Percentiles rank a stretch among this genome's conserved stretches.
Conservation (phyloP, 2,113 vertebrate species). For the Gallinago undulata region DNA sequence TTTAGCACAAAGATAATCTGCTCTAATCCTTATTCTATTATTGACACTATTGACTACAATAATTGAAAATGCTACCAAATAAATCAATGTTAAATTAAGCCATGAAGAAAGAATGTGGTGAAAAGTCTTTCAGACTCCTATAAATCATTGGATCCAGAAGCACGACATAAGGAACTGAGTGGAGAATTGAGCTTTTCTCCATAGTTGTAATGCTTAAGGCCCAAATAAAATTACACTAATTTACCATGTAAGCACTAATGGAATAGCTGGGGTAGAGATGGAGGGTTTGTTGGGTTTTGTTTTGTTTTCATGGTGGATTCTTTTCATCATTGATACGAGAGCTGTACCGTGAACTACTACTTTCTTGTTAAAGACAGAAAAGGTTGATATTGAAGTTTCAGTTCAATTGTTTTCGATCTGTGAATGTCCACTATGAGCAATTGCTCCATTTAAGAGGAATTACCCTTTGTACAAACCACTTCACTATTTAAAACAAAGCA, state of each 20-base stretch:
- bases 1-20: constrained; percentile 68
- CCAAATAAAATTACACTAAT: constrained; percentile 56
- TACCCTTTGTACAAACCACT: constrained; percentile 82
- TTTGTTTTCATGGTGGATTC: constrained; percentile 26
- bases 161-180: constrained; percentile 23
- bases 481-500: constrained; percentile 85
- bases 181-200: constrained; percentile 53
- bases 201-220: constrained; percentile 35
- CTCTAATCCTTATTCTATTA: constrained; percentile 71
- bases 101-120: constrained; percentile 65
- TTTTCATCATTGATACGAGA: not conserved
- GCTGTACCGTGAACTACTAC: constrained; percentile 42
- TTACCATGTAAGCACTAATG: constrained; percentile 38
- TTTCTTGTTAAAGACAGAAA: constrained; percentile 79
- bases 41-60: constrained; percentile 65
- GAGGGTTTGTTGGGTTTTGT: constrained; percentile 9
- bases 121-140: constrained; percentile 57
- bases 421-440: constrained; percentile 78
- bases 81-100: constrained; percentile 73
- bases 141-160: constrained; percentile 63
- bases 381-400: constrained; percentile 78
- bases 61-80: constrained; percentile 64
- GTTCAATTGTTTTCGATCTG: constrained; percentile 83
- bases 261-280: not conserved
- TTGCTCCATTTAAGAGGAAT: constrained; percentile 82